Base-by-base conservation (phyloP, 2,888 invertebrate genomes). In the Pocota personata region DNA sequence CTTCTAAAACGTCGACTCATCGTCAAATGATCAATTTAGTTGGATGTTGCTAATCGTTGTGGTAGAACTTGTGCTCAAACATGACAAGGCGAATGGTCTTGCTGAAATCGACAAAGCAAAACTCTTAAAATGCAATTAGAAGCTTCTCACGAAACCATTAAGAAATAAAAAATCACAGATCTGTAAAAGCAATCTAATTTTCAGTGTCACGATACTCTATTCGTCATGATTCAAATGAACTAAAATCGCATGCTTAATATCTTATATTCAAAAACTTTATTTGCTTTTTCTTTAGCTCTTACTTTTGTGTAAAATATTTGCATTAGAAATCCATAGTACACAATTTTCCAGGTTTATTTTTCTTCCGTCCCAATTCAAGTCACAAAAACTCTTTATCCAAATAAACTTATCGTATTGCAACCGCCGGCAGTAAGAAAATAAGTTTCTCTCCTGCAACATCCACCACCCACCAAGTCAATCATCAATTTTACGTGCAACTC, bases 401-500 rank as follows among this genome's bases (percentile, higher is more conserved):
- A 40, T 21, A 62, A 62, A 62, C 46, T 62, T 62, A 0, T 62
- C 27, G 10, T 27, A 27, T 46, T 7, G 30, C 30, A 64, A 30
- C 46, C 64, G n/a, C 12, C 46, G 32, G 27, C 14, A 43, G 16
- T 60, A 14, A 14, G 14, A 32, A 46, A 32, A 64, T 46, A 48
- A 64, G 12, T 46, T 64, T 27, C 37, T 32, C 7, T 14, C 10
- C 24, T 2, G 1, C 52, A 52, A n/a, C 64, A 43, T 0, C 62
- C 6, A 19, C 66, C 16, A 37, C 32, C 8, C 21, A 50, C 27
- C 7, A 46, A 52, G 60, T 82, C 67, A 69, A 75, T 69, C 80
- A 73, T 75, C 35, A 62, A 57, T 52, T 66, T 76, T 46, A 66
- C 57, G 60, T 75, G 52, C 52, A 75, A 35, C 60, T 60, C 80